phyloP scores from a whole-genome alignment of 2,113 vertebrate genomes.

The Carassius carassius region DNA sequence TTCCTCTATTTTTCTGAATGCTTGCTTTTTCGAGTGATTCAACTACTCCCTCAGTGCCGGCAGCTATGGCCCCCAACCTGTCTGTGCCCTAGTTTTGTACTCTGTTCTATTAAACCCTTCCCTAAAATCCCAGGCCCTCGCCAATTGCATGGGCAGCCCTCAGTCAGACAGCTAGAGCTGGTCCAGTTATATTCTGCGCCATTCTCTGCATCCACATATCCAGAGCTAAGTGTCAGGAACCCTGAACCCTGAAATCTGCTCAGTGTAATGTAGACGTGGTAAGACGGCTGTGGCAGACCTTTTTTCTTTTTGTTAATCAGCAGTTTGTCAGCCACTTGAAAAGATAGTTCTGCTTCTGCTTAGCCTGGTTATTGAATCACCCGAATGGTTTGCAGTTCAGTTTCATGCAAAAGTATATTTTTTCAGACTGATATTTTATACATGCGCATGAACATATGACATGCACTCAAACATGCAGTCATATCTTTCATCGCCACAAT shows the following conservation, averaged over 20 bases:
- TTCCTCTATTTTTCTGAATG: constrained; percentile 41
- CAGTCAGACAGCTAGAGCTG: not conserved
- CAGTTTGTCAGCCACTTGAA: not conserved
- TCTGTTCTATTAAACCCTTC: constrained; percentile 10
- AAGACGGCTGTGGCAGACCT: not conserved
- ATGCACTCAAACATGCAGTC: not conserved
- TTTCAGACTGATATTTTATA: constrained; percentile 6
- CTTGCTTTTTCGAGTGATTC: constrained; percentile 55
- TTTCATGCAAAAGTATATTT: not conserved
- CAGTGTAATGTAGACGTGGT: constrained; percentile 19
- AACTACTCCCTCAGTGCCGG: constrained; percentile 61
- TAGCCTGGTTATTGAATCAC: not conserved
- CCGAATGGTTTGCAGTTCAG: not conserved
- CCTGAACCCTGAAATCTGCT: not conserved
- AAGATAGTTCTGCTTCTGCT: not conserved
- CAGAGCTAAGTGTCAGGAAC: constrained; percentile 30
- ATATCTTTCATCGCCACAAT: not conserved
- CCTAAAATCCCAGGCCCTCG: not conserved
- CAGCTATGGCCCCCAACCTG: constrained; percentile 54
- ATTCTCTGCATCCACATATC: constrained; percentile 23
- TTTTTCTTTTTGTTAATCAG: constrained; percentile 15
- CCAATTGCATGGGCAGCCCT: not conserved
- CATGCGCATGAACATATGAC: constrained; percentile 27
- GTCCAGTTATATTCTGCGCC: not conserved
- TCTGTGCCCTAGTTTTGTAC: constrained; percentile 39